Evolutionary conservation across 2,797 vertebrate species (phyloP), one percentile per base, ranked within the genome.

Genomic region (Oryzias dopingdopingensis): DNA sequence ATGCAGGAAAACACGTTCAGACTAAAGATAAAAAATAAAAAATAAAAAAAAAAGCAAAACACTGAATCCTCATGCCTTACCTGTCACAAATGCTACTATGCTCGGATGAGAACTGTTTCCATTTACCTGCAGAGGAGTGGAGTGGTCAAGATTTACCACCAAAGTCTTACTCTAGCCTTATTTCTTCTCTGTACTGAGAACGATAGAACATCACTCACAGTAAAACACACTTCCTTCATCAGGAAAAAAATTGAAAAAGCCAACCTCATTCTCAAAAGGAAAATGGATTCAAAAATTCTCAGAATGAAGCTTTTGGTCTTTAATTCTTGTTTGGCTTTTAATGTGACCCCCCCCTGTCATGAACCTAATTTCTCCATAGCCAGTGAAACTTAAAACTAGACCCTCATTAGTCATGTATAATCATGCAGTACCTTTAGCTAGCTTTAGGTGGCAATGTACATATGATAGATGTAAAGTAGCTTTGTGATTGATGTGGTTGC

Each of bases 11-110:
- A 89, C 87, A 88, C 72, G 87, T 91, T 91, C 88, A 81, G 80
- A 90, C 92, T 86, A 89, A 90, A 74, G 42, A 70, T 52, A 62
- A 53, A 12, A 37, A 37, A 37, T 13, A 13, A 37, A 59, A 12
- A 37, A 13, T 10, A 13, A 26, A 29, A 29, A 29, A 37, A 37
- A 37, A 37, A 59, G 70, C 76, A 91, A 94, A 93, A 95, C 91
- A 91, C 86, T 91, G 93, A 95, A 94, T 94, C 94, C 93, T 95
- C 94, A 96, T 95, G 96, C 95, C 96, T 98, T 96, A 97, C 94
- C 94, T 94, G 93, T 93, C 92, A 93, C 90, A 89, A 37, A 89
- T 87, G 92, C 90, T 93, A 93, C 91, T 91, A 88, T 77, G 92
- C 92, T 95, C 93, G 90, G 91, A 79, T 89, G 72, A 93, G 89